Base-by-base conservation (phyloP, 2,113 vertebrate genomes). In the Hemibagrus wyckioides region DNA sequence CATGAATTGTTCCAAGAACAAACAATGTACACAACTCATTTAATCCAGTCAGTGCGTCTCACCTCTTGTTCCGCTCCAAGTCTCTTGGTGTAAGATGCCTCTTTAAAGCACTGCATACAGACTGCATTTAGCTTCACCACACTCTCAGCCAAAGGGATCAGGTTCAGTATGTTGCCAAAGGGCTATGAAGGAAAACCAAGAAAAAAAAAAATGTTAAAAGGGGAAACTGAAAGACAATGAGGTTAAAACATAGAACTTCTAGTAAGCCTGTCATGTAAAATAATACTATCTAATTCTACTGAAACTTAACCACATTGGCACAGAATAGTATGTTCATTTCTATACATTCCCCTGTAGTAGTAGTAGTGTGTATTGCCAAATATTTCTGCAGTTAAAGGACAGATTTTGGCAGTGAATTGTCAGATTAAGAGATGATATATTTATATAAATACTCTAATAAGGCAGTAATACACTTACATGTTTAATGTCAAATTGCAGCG, bases 41-140 rank as follows among this genome's bases (percentile, higher is more conserved):
- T 80, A 0, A 23, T 33, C 23, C 33, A 59, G 21, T 15, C 56
- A 4, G 2, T 6, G n/a, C n/a, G 23, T 25, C 93, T 93, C 92
- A 98, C 98, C 97, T 99, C 97, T 52, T 94, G 95, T 92, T 99
- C 98, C 0, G 92, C 79, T 82, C 98, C 98, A 56, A 99, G 94
- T 90, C 98, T 94, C 92, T 99, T 99, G 1, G 98, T 99, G 92
- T 99, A 99, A 39, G 97, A 96, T 0, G 98, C 98, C 30, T 99
- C 98, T 30, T 94, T 95, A 92, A 95, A 99, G 91, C 98, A 99
- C 92, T 97, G 95, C 97, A 99, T 99, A 92, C 98, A 99, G 90
- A 99, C 98, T 0, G 98, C 97, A 0, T 97, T 96, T 85, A 99
- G 96, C 94, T 99, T 99, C 90, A 99, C 98, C 76, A 99, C 97